phyloP scores from a whole-genome alignment of 2,888 invertebrate species.

The Exocentrus adspersus region DNA sequence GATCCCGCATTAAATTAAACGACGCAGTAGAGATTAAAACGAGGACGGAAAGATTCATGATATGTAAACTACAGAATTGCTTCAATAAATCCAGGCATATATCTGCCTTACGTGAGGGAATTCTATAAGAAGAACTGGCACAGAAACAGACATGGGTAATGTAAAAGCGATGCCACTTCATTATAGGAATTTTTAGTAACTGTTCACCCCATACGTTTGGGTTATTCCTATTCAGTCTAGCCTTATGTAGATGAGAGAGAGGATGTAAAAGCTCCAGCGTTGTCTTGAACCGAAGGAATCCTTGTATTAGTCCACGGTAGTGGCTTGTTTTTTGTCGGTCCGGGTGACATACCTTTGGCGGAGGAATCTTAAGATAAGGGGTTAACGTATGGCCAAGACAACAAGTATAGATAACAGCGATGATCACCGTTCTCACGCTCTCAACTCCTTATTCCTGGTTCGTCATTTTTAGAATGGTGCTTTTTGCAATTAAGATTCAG shows the following conservation, averaged over 20 bases:
- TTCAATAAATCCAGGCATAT: constrained; percentile 41
- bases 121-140: constrained; percentile 37
- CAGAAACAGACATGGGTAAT: constrained; percentile 44
- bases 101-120: constrained; percentile 32
- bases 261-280: constrained; percentile 13
- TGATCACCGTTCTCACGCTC: constrained; percentile 61
- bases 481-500: constrained; percentile 58
- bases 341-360: constrained; percentile 62
- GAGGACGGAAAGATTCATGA: constrained; percentile 12
- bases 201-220: constrained; percentile 28
- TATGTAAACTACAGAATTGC: constrained; percentile 34
- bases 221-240: constrained; percentile 19
- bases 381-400: constrained; percentile 62
- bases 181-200: constrained; percentile 48
- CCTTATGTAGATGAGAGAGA: constrained; percentile 27
- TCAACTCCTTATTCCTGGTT: constrained; percentile 51
- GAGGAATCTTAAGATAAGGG: constrained; percentile 62
- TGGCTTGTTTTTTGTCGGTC: constrained; percentile 59
- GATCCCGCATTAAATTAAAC: not conserved
- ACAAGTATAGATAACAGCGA: constrained; percentile 58
- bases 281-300: constrained; percentile 46
- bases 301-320: constrained; percentile 58
- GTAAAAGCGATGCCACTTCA: constrained; percentile 51
- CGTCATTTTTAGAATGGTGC: constrained; percentile 55
- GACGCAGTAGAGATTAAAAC: not conserved